Conservation (phyloP, 2,888 invertebrate species). For the Linyphia triangularis region DNA sequence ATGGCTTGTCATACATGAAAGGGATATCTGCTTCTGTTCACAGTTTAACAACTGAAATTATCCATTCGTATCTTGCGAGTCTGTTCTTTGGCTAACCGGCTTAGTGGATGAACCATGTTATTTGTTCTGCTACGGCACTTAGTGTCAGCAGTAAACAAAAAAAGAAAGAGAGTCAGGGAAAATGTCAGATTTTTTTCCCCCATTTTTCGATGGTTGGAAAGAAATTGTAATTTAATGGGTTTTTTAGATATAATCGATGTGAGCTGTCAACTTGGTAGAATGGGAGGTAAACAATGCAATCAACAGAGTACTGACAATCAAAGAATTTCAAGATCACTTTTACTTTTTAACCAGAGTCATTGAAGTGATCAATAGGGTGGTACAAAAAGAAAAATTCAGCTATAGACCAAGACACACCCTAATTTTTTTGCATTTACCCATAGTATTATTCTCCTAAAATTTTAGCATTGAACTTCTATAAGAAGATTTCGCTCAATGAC, state of each 20-base stretch:
- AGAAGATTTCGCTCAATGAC: no score
- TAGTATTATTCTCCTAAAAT: no score
- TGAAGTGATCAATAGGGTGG: no score
- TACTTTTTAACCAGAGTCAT: no score
- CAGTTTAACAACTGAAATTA: slow-evolving; percentile 64
- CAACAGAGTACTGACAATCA: no score
- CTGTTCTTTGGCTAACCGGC: slow-evolving; percentile 40
- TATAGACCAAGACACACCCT: no score
- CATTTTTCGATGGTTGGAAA: not conserved
- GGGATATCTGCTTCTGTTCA: slow-evolving; percentile 67
- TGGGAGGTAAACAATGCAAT: no score
- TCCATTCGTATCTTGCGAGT: not conserved
- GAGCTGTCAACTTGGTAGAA: no score
- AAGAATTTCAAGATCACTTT: no score
- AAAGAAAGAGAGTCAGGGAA: not conserved
- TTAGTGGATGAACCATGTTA: slow-evolving; percentile 57
- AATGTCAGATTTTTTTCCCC: not conserved
- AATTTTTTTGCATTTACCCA: no score
- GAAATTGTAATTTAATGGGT: not conserved
- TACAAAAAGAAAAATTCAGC: no score
- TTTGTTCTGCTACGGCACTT: slow-evolving; percentile 56
- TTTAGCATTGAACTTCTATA: no score
- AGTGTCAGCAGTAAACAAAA: slow-evolving; percentile 14
- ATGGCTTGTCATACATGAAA: slow-evolving; percentile 50
- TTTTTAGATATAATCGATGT: not conserved